Evolutionary conservation across 2,113 vertebrate genomes (phyloP), one percentile per base, ranked within the genome.

Genomic region (Pithys albifrons): DNA sequence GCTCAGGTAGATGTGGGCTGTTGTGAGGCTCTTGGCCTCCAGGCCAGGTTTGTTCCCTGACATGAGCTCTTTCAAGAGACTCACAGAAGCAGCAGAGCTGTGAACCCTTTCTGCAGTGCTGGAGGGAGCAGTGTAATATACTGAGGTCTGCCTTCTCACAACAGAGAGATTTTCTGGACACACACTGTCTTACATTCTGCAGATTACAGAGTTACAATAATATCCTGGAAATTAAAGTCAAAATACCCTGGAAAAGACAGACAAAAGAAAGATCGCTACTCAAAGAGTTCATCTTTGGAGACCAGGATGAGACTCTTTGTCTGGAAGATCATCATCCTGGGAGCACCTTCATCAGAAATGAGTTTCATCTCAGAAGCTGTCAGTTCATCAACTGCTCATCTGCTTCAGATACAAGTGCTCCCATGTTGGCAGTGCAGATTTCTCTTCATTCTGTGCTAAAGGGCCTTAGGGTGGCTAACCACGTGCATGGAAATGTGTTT

Each of bases 381-480:
- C 41, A 62, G 41, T 80, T 80, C 69, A 70, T 70, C 43, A 73
- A 10, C 24, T 6, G 14, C 23, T 18, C 48, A 27, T 41, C 24
- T 91, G 46, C 54, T 86, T 58, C 61, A 80, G 16, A 17, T 55
- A 39, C 14, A 14, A 0, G 0, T 4, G 4, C 9, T 83, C 18
- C 14, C 27, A 13, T 1, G 1, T 0, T 79, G 62, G 39, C 12
- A 61, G 41, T 33, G 31, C 16, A 58, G 28, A 59, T 66, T 80
- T 88, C 15, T 71, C 62, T 75, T 35, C 13, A 88, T 86, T 54
- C 43, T 46, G 22, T 66, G 22, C 5, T 54, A 24, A 45, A 7
- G 1, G 1, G 45, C 25, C 24, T 57, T 66, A 19, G 28, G 19
- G 37, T n/a, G 15, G n/a, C 25, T 80, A n/a, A 70, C 14, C 31